Evolutionary conservation across 2,113 vertebrate species (phyloP), one percentile per base, ranked within the genome.

Genomic region (Pterophyllum scalare): DNA sequence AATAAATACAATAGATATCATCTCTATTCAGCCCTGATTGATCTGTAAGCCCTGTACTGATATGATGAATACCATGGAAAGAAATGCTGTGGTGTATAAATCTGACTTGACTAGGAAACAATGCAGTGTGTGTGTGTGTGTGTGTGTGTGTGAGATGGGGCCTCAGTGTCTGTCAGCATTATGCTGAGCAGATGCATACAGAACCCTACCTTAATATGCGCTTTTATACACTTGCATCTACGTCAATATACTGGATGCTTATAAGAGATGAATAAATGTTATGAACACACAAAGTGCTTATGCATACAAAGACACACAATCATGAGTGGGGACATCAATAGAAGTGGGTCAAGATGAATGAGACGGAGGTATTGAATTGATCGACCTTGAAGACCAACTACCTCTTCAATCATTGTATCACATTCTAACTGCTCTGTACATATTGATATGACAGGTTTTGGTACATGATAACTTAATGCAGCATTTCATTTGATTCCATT

Each of bases 1-100:
- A 89, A 90, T 93, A 85, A 88, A 91, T 87, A 91, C 72, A 90
- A 75, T 59, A 87, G 56, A 87, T 62, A 85, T 89, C 52, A 31
- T 60, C 59, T 81, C 80, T 59, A 70, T 87, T 89, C 86, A 78
- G 46, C 70, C 61, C 67, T 65, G 62, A 86, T 91, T 83, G 60
- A 90, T 91, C 84, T 84, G 31, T 85, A 46, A 81, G 85, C 83
- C 59, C 20, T 20, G 59, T 65, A 67, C 79, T 88, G 72, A 84
- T 85, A 79, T 87, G 83, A 92, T 89, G 75, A 86, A 90, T 84
- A 58, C 56, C 75, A 59, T 61, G 35, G 62, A 26, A 77, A 64
- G 40, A 75, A 70, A 83, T 62, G 77, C 52, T 74, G 75, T 2
- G n/a, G 13, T 57, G 58, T 33, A 67, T 70, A 58, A 82, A 79